phyloP scores from a whole-genome alignment of 1,140 invertebrate species.

The Psix sp. region DNA sequence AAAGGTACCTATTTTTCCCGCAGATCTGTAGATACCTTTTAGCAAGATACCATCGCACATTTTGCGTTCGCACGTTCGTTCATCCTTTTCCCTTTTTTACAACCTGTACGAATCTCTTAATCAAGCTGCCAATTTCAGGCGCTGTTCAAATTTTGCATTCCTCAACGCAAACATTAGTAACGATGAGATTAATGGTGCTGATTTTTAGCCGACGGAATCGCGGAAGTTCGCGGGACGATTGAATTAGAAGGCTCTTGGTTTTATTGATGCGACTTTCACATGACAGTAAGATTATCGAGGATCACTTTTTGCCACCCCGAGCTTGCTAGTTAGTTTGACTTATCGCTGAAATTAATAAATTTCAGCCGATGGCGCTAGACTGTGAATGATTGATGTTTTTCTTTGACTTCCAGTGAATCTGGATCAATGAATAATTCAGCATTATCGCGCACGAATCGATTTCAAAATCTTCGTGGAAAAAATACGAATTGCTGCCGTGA shows the following conservation, averaged over 20 bases:
- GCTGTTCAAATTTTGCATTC: constrained; percentile 9
- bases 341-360: constrained; percentile 52
- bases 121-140: no score
- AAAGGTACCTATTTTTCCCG: constrained; percentile 48
- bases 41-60: constrained; percentile 45
- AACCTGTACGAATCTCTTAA: no score
- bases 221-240: constrained; percentile 19
- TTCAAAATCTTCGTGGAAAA: no score
- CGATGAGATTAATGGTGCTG: constrained; percentile 9
- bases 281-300: constrained; percentile 35
- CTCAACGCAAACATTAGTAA: constrained; percentile 1
- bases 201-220: constrained; percentile 10
- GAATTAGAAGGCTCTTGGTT: constrained; percentile 13
- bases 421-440: constrained; percentile 35
- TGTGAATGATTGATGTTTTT: constrained; percentile 51
- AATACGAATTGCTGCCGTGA: no score
- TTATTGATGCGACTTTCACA: constrained; percentile 34
- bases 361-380: constrained; percentile 48
- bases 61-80: constrained; percentile 25
- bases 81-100: no score
- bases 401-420: constrained; percentile 29
- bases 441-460: constrained; percentile 17
- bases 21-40: constrained; percentile 51
- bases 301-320: constrained; percentile 37
- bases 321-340: constrained; percentile 40